phyloP scores from a whole-genome alignment of 2,797 vertebrate genomes.

The Acanthiza pusilla region DNA sequence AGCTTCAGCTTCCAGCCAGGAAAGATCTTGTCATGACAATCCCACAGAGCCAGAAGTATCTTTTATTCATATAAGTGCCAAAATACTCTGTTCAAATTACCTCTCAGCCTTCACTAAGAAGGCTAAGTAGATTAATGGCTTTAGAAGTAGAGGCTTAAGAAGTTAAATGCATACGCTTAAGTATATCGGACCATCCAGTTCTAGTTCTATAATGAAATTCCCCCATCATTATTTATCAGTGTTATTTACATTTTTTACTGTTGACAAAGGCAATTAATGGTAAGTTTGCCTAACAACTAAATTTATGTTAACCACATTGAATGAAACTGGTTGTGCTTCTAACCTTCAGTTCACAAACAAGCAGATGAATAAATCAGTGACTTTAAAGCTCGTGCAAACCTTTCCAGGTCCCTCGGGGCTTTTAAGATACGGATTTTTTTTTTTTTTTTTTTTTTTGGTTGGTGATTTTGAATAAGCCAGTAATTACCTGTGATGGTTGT shows the following conservation, averaged over 20 bases:
- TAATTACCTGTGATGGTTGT: neutral
- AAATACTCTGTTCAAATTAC: neutral
- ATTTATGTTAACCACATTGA: neutral
- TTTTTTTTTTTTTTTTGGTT: neutral
- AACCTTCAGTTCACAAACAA: neutral
- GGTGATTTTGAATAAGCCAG: neutral
- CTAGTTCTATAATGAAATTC: neutral
- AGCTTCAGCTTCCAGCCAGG: neutral
- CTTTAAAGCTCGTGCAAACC: neutral
- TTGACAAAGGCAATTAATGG: neutral
- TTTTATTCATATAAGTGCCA: neutral
- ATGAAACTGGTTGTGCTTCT: neutral
- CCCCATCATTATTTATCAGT: neutral
- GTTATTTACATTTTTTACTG: neutral
- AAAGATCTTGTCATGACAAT: neutral
- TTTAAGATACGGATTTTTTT: neutral
- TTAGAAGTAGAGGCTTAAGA: neutral
- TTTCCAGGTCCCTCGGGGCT: neutral
- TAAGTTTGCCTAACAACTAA: neutral
- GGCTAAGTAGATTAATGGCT: conserved; percentile 6
- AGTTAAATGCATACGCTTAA: neutral
- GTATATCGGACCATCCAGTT: neutral
- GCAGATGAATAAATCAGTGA: neutral
- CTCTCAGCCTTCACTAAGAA: neutral
- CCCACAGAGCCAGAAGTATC: neutral